Evolutionary conservation across 1,140 invertebrate species (phyloP), one percentile per base, ranked within the genome.

Genomic region (Aphelenchoides avenae): DNA sequence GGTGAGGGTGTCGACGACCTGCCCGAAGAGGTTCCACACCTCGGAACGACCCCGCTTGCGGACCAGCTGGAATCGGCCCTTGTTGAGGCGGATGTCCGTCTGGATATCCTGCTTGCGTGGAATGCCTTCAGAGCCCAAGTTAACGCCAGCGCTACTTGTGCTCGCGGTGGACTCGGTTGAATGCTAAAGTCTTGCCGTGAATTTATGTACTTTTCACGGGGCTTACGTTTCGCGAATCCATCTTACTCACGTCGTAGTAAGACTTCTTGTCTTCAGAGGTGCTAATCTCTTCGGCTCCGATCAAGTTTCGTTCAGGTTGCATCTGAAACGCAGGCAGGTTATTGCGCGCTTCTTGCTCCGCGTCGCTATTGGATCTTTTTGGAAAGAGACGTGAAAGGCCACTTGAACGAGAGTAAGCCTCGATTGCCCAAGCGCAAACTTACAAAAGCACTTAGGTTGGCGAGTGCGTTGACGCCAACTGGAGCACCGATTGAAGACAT

Each of bases 1-100:
- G 7, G 67, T 77, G 7, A 68, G 47, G 11, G 52, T 72, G 50
- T 74, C 71, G 3, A 74, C 47, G 11, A 74, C 71, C 58, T 74
- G 71, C 13, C 71, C 71, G 51, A 74, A 74, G 18, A 77, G 49
- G 41, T 77, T 77, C 71, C 71, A 74, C 33, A 74, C 71, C 48
- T 74, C 71, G 20, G 75, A 77, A 33, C 72, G 62, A 13, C 72
- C 72, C 27, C 70, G 60, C 48, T 73, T 73, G 31, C 66, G 44
- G 5, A 73, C 73, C 59, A 73, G 52, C 47, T 75, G 43, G 42
- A 73, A 74, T 13, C 71, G 50, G 30, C 75, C 75, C 15, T 61
- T 51, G 26, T 72, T 72, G 18, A 51, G 42, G 7, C 74, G 51
- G 46, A 74, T 75, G 51, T 74, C 71, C 29, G 74, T 71, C 50